These are phyloP conservation scores for Medauroidea extradentata DNA, from an alignment of 1,140 invertebrate genomes.

Conservation along the genomic window DNA sequence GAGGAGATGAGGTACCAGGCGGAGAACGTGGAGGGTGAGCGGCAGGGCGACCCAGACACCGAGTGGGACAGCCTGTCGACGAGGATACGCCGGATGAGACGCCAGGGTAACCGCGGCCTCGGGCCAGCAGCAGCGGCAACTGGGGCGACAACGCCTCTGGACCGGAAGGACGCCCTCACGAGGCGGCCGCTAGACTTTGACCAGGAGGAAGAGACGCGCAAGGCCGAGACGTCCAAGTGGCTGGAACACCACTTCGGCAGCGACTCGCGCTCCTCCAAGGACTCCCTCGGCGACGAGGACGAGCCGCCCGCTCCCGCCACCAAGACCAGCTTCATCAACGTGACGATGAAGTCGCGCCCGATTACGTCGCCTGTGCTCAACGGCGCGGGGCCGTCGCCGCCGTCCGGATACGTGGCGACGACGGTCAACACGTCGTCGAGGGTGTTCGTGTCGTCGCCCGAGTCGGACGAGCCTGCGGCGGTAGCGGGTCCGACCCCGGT, in stretches of 20 bases:
- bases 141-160: constrained; percentile 24
- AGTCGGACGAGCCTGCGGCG: constrained; percentile 18
- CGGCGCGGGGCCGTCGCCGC: constrained; percentile 24
- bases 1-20: constrained; percentile 72
- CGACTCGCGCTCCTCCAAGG: constrained; percentile 71
- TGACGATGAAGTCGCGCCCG: constrained; percentile 68
- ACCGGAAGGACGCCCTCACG: constrained; percentile 72
- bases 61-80: constrained; percentile 73
- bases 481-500: constrained; percentile 4
- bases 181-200: constrained; percentile 76
- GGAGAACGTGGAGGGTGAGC: constrained; percentile 66
- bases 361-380: constrained; percentile 16
- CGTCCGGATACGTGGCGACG: constrained; percentile 38
- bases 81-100: constrained; percentile 59
- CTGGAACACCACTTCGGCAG: constrained; percentile 85
- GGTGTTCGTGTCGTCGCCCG: constrained; percentile 28
- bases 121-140: constrained; percentile 14
- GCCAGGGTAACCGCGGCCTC: constrained; percentile 38
- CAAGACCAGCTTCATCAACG: constrained; percentile 68
- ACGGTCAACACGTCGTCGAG: constrained; percentile 35
- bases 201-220: constrained; percentile 81
- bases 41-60: constrained; percentile 52
- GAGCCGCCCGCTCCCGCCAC: constrained; percentile 50
- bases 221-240: constrained; percentile 86
- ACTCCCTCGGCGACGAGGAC: constrained; percentile 53